phyloP scores from a whole-genome alignment of 2,113 vertebrate genomes.

The Rhinopomastus cyanomelas region DNA sequence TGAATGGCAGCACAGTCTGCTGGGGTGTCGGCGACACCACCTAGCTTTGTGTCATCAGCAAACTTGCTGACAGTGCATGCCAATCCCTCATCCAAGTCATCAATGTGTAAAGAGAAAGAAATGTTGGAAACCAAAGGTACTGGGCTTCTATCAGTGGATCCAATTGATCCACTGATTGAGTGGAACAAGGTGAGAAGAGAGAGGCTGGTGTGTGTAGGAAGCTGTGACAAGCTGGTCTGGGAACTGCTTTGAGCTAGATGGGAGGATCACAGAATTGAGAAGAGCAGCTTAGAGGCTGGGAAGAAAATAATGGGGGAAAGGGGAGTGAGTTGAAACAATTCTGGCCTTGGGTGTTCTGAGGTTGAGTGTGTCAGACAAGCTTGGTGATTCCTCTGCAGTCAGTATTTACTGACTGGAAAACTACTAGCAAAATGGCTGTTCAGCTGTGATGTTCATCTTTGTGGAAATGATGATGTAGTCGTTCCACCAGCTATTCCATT shows the following conservation, averaged over 20 bases:
- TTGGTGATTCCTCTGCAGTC: not conserved
- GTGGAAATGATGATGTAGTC: not conserved
- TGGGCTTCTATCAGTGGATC: not conserved
- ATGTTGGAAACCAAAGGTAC: not conserved
- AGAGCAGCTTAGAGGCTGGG: not conserved
- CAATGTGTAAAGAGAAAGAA: not conserved
- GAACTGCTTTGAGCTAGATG: not conserved
- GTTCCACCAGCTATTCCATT: not conserved
- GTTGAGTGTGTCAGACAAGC: not conserved
- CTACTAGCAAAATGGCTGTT: not conserved
- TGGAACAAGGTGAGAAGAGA: not conserved
- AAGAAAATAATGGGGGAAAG: not conserved
- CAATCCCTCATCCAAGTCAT: too few species aligned
- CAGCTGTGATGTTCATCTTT: not conserved
- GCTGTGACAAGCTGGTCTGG: not conserved
- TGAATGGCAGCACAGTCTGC: too few species aligned
- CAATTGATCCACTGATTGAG: too few species aligned
- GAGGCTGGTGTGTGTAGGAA: not conserved
- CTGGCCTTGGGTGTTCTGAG: not conserved
- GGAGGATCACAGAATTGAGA: not conserved
- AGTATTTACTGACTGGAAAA: not conserved
- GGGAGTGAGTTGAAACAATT: not conserved
- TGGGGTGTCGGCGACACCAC: too few species aligned
- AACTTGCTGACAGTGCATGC: too few species aligned
- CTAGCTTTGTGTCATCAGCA: too few species aligned